phyloP scores from a whole-genome alignment of 2,888 invertebrate species.

The Limnephilus auricula region DNA sequence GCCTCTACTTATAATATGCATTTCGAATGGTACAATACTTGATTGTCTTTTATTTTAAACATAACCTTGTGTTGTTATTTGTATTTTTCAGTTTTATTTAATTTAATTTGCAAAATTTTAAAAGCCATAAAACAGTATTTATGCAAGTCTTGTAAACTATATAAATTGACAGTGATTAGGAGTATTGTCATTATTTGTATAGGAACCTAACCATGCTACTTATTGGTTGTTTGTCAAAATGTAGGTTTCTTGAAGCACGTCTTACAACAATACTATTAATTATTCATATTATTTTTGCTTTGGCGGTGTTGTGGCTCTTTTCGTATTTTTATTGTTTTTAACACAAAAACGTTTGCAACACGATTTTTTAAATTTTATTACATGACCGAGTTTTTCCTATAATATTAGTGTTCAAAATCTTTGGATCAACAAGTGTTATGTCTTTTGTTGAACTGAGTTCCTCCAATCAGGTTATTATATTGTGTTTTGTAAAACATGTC shows the following conservation, averaged over 20 bases:
- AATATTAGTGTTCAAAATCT: background rate
- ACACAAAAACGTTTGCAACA: background rate
- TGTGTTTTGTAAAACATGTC: too few relatives aligned
- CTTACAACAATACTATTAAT: background rate
- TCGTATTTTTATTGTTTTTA: background rate
- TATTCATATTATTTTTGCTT: background rate
- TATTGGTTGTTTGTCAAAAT: too few relatives aligned
- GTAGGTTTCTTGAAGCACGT: background rate
- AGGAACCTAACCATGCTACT: background rate
- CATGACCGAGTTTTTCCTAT: background rate
- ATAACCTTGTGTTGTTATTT: too few relatives aligned
- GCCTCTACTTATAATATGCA: too few relatives aligned
- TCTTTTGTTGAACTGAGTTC: background rate
- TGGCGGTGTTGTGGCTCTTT: background rate
- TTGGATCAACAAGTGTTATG: background rate
- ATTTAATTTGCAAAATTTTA: too few relatives aligned
- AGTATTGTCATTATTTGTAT: too few relatives aligned
- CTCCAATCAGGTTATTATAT: background rate
- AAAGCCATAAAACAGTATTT: too few relatives aligned
- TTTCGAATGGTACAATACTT: too few relatives aligned
- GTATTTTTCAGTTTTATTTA: too few relatives aligned
- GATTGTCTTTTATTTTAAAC: too few relatives aligned
- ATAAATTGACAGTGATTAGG: too few relatives aligned
- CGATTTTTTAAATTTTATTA: background rate
- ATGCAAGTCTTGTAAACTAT: too few relatives aligned